Evolutionary conservation across 2,888 invertebrate genomes (phyloP), one percentile per base, ranked within the genome.

Genomic region (Tribolium freemani): DNA sequence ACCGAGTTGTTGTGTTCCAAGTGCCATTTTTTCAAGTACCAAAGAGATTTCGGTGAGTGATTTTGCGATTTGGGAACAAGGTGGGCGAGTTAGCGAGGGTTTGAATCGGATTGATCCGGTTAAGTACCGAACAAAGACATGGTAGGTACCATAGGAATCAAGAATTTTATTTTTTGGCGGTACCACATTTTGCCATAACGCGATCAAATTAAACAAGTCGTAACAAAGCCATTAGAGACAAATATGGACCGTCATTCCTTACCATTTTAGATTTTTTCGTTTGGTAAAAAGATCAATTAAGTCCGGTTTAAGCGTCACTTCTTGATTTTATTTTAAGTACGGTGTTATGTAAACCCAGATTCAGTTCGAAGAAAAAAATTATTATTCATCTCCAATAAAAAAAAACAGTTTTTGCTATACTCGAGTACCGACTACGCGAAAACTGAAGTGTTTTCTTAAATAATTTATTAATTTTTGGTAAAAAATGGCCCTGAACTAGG

Each of bases 21-120:
- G 66, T 66, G 56, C 46, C 66, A 54, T 66, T 44, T 44, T 13
- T 38, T 3, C 4, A 21, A 46, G 5, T 26, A 54, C 44, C 20
- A 44, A 51, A 66, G 61, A 57, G 5, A n/a, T 60, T 54, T 30
- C n/a, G 56, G 10, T 57, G 16, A 57, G 30, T 38, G 26, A 5
- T 38, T 38, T 38, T 38, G 9, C 6, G n/a, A 38, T 38, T 38
- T 38, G 38, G n/a, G 5, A 26, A 3, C 26, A 26, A 26, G 5
- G 26, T 26, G 26, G 26, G 26, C 26, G 5, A 26, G 26, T 26
- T 26, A 51, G 51, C 48, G 10, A 48, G 13, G 0, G 48, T 48
- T 48, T 3, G 26, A 26, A 26, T 26, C 26, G 26, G 26, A 26
- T 26, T 26, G 26, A 26, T 26, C 26, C 26, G 26, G 26, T 26